Evolutionary conservation across 2,888 invertebrate genomes (phyloP).

Genomic region (Anthoptus insignis): DNA sequence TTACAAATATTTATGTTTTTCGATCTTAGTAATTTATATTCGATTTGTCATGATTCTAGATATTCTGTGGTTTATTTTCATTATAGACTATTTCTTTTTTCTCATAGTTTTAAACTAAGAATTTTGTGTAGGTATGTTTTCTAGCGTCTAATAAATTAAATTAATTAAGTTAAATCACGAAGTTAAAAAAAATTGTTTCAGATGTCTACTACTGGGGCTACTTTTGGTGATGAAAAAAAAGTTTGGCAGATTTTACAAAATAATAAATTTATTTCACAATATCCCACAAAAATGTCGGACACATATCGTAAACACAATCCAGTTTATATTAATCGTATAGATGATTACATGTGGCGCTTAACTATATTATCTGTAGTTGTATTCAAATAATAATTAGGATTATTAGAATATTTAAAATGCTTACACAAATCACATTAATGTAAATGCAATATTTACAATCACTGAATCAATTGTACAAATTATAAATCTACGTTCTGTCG

Average conservation of each 20-base stretch:
- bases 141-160: too few species aligned
- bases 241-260: slow-evolving; percentile 63
- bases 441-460: slow-evolving; percentile 85
- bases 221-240: slow-evolving; percentile 45
- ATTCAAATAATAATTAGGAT: slow-evolving; percentile 59
- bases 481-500: slow-evolving; percentile 57
- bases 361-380: slow-evolving; percentile 50
- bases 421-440: slow-evolving; percentile 76
- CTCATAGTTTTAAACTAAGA: too few species aligned
- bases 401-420: slow-evolving; percentile 57
- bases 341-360: slow-evolving; percentile 76
- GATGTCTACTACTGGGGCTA: slow-evolving; percentile 10
- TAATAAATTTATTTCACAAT: slow-evolving; percentile 78
- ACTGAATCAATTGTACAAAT: slow-evolving; percentile 51
- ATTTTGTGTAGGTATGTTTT: too few species aligned
- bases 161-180: too few species aligned
- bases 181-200: too few species aligned
- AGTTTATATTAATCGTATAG: slow-evolving; percentile 59
- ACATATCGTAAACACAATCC: slow-evolving; percentile 75
- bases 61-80: too few species aligned
- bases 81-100: too few species aligned
- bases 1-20: too few species aligned
- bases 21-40: too few species aligned
- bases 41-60: too few species aligned
- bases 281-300: slow-evolving; percentile 61